A percentile compares a stretch with the other conserved stretches of the same genome.
These are phyloP conservation scores for Bungarus multicinctus DNA, from an alignment of 2,113 vertebrate species.

Conservation along the genomic window DNA sequence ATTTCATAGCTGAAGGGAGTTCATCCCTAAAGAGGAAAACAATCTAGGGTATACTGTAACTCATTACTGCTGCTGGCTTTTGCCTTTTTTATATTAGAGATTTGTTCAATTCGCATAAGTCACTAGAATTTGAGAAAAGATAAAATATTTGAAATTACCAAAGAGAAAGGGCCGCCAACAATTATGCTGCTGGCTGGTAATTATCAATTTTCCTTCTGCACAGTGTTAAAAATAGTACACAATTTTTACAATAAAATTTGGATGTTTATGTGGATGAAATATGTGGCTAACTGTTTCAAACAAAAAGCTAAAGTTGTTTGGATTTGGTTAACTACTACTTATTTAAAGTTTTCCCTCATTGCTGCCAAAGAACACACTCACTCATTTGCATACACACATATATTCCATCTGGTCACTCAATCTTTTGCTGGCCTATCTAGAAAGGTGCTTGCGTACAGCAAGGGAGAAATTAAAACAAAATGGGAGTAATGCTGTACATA, in stretches of 20 bases:
- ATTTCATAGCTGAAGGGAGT: not conserved
- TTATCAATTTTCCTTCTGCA: conserved; percentile 25
- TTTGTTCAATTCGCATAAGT: not conserved
- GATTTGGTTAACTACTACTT: fast-evolving
- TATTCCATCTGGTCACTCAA: not conserved
- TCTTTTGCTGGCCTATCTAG: not conserved
- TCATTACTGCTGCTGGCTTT: not conserved
- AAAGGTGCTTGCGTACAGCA: not conserved
- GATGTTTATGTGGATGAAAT: fast-evolving
- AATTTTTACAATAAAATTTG: conserved; percentile 18
- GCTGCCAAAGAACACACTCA: conserved; percentile 18
- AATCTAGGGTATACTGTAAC: conserved; percentile 5
- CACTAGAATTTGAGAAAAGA: not conserved
- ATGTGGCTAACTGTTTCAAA: not conserved
- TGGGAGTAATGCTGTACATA: not conserved
- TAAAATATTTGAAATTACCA: not conserved
- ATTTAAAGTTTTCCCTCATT: not conserved
- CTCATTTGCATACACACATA: not conserved
- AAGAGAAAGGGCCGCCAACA: not conserved
- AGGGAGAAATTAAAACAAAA: not conserved
- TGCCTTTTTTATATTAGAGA: not conserved
- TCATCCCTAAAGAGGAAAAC: fast-evolving
- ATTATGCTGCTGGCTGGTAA: not conserved
- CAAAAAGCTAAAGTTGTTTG: not conserved
- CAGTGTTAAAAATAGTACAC: not conserved